phyloP scores from a whole-genome alignment of 2,888 invertebrate genomes.

The Gasteruption jaculator region DNA sequence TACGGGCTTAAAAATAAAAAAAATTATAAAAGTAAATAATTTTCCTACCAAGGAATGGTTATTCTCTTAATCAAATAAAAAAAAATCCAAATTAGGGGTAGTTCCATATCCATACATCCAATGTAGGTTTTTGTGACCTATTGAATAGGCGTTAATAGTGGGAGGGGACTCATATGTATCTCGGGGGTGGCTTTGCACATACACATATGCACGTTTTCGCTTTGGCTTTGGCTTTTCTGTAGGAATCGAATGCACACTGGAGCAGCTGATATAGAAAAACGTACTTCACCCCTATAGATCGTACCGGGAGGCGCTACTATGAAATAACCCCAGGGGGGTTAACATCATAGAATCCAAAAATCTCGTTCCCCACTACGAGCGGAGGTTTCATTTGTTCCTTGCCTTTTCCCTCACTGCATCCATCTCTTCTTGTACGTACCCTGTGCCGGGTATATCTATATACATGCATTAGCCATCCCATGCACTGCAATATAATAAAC shows the following conservation, averaged over 20 bases:
- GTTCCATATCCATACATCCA: no score
- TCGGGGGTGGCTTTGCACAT: constrained; percentile 46
- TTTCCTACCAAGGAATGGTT: no score
- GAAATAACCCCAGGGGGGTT: constrained; percentile 2
- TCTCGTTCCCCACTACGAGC: constrained; percentile 4
- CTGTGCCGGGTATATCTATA: constrained; percentile 18
- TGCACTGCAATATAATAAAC: constrained; percentile 32
- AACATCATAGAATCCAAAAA: not conserved
- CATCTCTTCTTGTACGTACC: constrained; percentile 16
- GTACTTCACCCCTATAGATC: constrained; percentile 13
- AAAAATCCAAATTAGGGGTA: no score
- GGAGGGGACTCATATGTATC: constrained; percentile 38
- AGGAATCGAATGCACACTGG: no score
- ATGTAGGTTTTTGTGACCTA: constrained; percentile 40
- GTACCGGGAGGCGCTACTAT: constrained; percentile 21
- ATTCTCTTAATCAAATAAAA: no score
- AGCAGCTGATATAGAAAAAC: constrained; percentile 44
- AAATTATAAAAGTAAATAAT: no score
- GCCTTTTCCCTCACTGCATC: constrained; percentile 14
- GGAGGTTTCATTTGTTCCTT: constrained; percentile 9
- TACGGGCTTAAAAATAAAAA: no score
- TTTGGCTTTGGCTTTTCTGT: no score
- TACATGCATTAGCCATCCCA: no score
- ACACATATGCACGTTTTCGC: no score
- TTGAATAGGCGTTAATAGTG: constrained; percentile 46